Evolutionary conservation across 2,888 invertebrate genomes (phyloP).

Genomic region (Drosophila birchii): DNA sequence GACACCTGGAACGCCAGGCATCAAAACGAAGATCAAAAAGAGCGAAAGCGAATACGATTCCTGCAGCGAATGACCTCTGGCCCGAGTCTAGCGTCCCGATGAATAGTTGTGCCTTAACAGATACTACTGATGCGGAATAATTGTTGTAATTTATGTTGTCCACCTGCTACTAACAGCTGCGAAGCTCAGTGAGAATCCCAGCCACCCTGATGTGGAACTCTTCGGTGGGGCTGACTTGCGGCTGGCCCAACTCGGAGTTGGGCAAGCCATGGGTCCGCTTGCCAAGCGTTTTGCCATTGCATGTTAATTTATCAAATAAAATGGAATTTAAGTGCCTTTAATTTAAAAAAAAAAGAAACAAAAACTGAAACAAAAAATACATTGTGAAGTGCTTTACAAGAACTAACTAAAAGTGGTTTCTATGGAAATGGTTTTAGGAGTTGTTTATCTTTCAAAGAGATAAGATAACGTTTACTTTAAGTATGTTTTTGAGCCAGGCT

Average conservation of each 20-base stretch:
- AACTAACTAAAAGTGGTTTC: slow-evolving; percentile 1
- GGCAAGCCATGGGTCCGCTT: not conserved
- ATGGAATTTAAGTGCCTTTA: slow-evolving; percentile 73
- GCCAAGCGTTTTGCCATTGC: slow-evolving; percentile 31
- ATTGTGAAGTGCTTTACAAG: slow-evolving; percentile 51
- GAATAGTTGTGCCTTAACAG: slow-evolving; percentile 50
- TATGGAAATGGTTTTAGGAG: not conserved
- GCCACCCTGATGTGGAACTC: slow-evolving; percentile 14
- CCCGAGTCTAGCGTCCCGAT: slow-evolving; percentile 11
- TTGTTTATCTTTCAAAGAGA: not conserved
- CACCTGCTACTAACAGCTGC: slow-evolving; percentile 41
- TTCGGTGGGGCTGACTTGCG: not conserved
- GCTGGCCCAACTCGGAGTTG: slow-evolving; percentile 3
- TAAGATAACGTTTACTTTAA: not conserved
- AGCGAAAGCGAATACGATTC: slow-evolving; percentile 84
- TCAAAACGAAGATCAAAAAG: slow-evolving; percentile 66
- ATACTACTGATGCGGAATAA: slow-evolving; percentile 58
- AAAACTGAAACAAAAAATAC: slow-evolving; percentile 44
- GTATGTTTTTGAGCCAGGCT: too few species aligned
- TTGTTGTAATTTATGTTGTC: slow-evolving; percentile 64
- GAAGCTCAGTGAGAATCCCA: slow-evolving; percentile 22
- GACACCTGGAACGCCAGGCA: slow-evolving; percentile 38
- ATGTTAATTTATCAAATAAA: slow-evolving; percentile 68
- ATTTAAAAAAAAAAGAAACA: slow-evolving; percentile 45
- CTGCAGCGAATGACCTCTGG: slow-evolving; percentile 79